A percentile compares a stretch with the other conserved stretches of the same genome.
These are phyloP conservation scores for Sweltsa coloradensis DNA, from an alignment of 1,140 invertebrate genomes.

Conservation along the genomic window DNA sequence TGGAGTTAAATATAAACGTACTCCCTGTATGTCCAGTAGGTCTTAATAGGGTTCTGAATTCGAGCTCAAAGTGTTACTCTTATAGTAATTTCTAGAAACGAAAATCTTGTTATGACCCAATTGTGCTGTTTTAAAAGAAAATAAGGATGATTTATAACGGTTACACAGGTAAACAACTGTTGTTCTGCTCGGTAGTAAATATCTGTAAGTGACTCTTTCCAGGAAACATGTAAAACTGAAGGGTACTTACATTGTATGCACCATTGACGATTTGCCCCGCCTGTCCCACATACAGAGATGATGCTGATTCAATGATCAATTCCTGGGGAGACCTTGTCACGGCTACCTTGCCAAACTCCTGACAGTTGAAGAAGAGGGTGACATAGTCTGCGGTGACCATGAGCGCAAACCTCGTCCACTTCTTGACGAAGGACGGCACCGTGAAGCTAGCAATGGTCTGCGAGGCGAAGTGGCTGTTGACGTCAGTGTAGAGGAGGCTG, in stretches of 20 bases:
- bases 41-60: too few relatives aligned
- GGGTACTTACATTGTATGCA: conserved; percentile 12
- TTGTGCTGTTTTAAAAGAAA: too few relatives aligned
- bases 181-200: too few relatives aligned
- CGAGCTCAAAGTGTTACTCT: too few relatives aligned
- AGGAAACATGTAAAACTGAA: too few relatives aligned
- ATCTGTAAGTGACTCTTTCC: too few relatives aligned
- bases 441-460: conserved; percentile 67
- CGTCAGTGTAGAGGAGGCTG: conserved; percentile 71
- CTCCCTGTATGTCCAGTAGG: too few relatives aligned
- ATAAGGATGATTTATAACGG: too few relatives aligned
- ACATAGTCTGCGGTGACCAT: conserved; percentile 47
- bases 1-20: too few relatives aligned
- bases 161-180: too few relatives aligned
- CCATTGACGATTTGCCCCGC: conserved; percentile 43
- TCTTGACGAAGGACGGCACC: conserved; percentile 60
- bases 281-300: conserved; percentile 82
- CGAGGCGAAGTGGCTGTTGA: conserved; percentile 43
- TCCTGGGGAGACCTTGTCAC: conserved; percentile 60
- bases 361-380: conserved; percentile 71
- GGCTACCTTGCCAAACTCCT: conserved; percentile 51
- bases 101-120: too few relatives aligned
- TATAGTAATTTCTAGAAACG: too few relatives aligned
- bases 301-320: conserved; percentile 77
- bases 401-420: conserved; percentile 55